Conservation (phyloP, 2,888 invertebrate species). For the Odontocolon sp. region DNA sequence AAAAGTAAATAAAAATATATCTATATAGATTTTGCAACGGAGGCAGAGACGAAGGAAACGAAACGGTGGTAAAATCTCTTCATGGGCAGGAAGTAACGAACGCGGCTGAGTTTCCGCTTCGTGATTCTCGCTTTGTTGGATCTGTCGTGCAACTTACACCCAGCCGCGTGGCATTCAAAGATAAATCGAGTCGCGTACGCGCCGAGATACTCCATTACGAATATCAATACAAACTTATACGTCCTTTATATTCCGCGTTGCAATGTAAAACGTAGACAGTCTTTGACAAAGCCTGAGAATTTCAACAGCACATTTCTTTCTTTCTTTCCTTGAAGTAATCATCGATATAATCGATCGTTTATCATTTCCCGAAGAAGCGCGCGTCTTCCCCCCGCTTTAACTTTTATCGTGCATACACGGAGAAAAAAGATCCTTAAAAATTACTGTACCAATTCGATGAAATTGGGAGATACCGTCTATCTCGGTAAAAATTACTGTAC, state of each 20-base stretch:
- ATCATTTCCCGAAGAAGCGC: conserved; percentile 3
- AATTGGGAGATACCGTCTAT: no score
- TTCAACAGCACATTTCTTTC: conserved; percentile 38
- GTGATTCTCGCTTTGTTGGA: conserved; percentile 55
- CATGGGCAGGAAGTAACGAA: conserved; percentile 58
- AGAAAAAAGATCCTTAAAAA: no score
- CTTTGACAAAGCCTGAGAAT: conserved; percentile 20
- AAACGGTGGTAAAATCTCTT: conserved; percentile 21
- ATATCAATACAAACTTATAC: conserved; percentile 40
- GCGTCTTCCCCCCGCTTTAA: neutral
- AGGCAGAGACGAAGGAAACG: neutral
- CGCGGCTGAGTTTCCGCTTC: conserved; percentile 56
- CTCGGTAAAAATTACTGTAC: no score
- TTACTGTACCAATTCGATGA: no score
- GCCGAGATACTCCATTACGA: conserved; percentile 34
- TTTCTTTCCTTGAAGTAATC: neutral
- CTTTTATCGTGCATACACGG: no score
- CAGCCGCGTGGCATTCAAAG: neutral
- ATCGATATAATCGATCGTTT: conserved; percentile 28
- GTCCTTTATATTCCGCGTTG: no score
- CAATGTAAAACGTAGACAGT: conserved; percentile 14
- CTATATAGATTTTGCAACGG: neutral
- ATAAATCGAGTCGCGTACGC: conserved; percentile 8
- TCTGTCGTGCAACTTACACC: conserved; percentile 14
- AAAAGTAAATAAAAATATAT: no score